Percentiles rank a stretch among this genome's conserved stretches.
phyloP scores from a whole-genome alignment of 2,113 vertebrate species.

The Polyodon spathula region DNA sequence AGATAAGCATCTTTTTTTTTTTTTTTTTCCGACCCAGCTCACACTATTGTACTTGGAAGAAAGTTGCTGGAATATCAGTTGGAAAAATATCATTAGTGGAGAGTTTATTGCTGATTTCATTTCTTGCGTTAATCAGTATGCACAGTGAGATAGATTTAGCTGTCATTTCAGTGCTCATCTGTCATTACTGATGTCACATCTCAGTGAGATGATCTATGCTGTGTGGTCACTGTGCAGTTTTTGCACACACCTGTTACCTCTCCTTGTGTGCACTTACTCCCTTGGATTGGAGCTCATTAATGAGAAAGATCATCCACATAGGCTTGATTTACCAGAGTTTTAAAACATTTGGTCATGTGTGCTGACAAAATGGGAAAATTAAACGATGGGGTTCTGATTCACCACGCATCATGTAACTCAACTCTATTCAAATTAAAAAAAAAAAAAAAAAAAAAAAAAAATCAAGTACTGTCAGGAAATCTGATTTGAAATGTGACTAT shows the following conservation, averaged over 20 bases:
- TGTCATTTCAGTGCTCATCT: conserved; percentile 7
- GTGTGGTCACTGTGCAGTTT: neutral
- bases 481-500: too few species aligned
- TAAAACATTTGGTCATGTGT: neutral
- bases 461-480: too few species aligned
- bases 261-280: neutral
- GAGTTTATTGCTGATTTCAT: neutral
- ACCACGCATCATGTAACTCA: neutral
- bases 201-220: conserved; percentile 3
- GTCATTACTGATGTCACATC: conserved; percentile 5
- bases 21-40: neutral
- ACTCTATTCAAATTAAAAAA: too few species aligned
- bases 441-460: too few species aligned
- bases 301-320: too few species aligned
- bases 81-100: neutral
- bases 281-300: conserved; percentile 1
- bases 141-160: conserved; percentile 6
- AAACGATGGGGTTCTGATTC: neutral
- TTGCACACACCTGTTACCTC: conserved; percentile 6
- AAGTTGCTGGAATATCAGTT: neutral
- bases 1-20: too few species aligned
- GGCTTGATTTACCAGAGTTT: too few species aligned
- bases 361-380: neutral
- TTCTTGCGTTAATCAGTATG: neutral
- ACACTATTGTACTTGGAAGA: neutral